Percentiles rank a stretch among this genome's conserved stretches.
Evolutionary conservation across 2,888 invertebrate species (phyloP).

Genomic region (Xanthia icteritia): DNA sequence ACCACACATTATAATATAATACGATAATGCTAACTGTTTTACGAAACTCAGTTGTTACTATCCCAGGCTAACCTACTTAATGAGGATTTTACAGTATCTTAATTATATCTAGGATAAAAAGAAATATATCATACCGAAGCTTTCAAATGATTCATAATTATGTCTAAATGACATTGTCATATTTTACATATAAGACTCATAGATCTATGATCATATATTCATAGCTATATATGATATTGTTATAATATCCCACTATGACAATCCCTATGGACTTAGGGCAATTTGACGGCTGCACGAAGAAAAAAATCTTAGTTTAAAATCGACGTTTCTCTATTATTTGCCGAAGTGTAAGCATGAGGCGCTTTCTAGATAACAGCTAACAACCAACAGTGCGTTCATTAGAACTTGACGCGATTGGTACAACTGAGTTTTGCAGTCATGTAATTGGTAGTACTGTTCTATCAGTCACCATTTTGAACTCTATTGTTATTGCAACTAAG

Average conservation of each 20-base stretch:
- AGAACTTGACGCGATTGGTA: too few relatives aligned
- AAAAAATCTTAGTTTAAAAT: neutral
- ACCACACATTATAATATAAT: too few relatives aligned
- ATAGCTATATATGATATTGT: neutral
- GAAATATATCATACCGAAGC: neutral
- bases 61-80: too few relatives aligned
- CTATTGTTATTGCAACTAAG: too few relatives aligned
- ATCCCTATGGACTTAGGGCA: neutral
- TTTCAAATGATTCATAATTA: neutral
- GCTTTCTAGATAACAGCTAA: neutral
- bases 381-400: too few relatives aligned
- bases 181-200: neutral
- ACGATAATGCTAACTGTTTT: neutral
- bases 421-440: too few relatives aligned
- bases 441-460: too few relatives aligned
- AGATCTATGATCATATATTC: neutral
- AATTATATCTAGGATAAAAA: too few relatives aligned
- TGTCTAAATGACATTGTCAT: neutral
- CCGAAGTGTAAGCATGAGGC: conserved; percentile 14
- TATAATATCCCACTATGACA: neutral
- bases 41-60: neutral
- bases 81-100: too few relatives aligned
- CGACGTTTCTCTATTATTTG: conserved; percentile 11
- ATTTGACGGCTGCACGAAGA: neutral
- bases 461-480: too few relatives aligned